These are phyloP conservation scores for Zeugodacus cucurbitae DNA, from an alignment of 1,140 invertebrate species.

Conservation along the genomic window DNA sequence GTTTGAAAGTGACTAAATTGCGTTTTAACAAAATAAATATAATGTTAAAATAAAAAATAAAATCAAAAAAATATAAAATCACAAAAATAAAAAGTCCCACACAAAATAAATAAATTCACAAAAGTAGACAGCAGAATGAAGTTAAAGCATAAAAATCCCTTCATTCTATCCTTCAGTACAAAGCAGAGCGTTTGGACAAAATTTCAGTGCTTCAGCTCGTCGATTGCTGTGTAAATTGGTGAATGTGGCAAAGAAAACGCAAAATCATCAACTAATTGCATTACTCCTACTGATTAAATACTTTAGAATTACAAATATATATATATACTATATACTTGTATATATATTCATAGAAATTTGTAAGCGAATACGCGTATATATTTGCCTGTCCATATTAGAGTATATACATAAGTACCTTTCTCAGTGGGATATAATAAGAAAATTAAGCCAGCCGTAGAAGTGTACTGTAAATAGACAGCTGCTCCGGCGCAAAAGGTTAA, in stretches of 20 bases:
- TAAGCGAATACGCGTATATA: too few species aligned
- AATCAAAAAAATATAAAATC: neutral
- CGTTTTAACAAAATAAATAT: neutral
- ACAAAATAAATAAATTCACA: too few species aligned
- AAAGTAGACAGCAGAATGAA: neutral
- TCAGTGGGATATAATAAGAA: neutral
- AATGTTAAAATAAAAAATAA: neutral
- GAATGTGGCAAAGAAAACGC: neutral
- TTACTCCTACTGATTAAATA: slow-evolving; percentile 13
- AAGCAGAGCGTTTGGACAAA: neutral
- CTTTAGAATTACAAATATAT: neutral
- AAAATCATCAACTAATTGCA: slow-evolving; percentile 34
- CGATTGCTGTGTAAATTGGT: slow-evolving; percentile 28
- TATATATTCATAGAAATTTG: neutral
- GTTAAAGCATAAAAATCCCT: neutral
- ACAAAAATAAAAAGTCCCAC: neutral
- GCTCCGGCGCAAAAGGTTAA: neutral
- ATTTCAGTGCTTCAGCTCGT: neutral
- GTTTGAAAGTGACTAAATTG: neutral
- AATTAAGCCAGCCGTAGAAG: neutral
- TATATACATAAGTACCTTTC: neutral
- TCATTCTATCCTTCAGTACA: neutral
- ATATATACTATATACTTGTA: neutral
- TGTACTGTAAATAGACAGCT: slow-evolving; percentile 1
- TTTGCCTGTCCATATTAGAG: too few species aligned